Evolutionary conservation across 2,113 vertebrate species (phyloP).

Genomic region (Tichodroma muraria): DNA sequence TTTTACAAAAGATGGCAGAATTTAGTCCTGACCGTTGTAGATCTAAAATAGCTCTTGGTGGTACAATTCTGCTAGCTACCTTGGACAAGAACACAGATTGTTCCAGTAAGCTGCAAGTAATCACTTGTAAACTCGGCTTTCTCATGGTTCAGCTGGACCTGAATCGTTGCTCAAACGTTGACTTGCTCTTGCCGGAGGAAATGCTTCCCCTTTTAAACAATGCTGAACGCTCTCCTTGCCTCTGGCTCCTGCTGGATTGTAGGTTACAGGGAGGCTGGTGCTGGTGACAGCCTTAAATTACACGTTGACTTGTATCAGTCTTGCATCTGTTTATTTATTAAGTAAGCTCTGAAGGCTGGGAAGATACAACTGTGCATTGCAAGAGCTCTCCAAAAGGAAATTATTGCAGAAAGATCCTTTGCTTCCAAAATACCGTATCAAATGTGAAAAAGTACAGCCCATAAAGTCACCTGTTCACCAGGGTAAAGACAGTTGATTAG

Average conservation of each 20-base stretch:
- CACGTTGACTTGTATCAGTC: background rate
- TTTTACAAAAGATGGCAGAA: background rate
- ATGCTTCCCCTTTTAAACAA: background rate
- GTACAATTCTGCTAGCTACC: background rate
- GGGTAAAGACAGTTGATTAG: background rate
- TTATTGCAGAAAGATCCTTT: background rate
- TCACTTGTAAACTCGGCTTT: background rate
- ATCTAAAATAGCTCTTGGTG: background rate
- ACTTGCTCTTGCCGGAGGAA: background rate
- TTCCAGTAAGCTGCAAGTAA: background rate
- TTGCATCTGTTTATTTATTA: background rate
- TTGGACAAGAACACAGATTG: background rate
- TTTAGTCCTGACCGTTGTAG: background rate
- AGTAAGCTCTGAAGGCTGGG: background rate
- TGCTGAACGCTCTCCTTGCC: background rate
- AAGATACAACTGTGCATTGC: too few species aligned
- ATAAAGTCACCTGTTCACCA: background rate
- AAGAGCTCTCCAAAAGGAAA: background rate
- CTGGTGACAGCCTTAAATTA: background rate
- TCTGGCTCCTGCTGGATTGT: background rate
- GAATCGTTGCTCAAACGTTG: background rate
- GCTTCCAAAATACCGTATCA: background rate
- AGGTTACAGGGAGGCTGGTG: background rate
- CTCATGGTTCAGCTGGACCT: background rate
- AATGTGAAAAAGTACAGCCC: background rate